Base-by-base conservation (phyloP, 1,140 invertebrate genomes). In the Zophobas morio region DNA sequence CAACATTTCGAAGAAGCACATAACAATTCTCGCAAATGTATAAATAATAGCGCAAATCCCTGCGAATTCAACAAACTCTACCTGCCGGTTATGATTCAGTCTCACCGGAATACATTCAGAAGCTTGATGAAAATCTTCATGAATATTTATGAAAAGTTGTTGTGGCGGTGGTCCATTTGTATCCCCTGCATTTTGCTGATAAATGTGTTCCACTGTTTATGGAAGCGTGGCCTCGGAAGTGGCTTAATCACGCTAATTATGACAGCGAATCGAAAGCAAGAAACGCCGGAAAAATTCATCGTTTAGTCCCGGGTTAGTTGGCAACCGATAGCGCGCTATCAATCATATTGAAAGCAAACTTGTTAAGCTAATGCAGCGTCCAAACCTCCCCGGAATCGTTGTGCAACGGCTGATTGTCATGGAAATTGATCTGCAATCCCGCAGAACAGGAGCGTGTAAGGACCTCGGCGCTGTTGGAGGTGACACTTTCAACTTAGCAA, bases 91-190 rank as follows among this genome's bases (percentile, higher is more conserved):
- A 51, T 51, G 49, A 51, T 51, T 51, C 54, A 1, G 54, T 57
- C 49, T 20, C 49, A 20, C n/a, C 54, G 39, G 39, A 66, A 42
- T 66, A 66, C 60, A 3, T 40, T 42, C 39, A 42, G 60, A 42
- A 66, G 60, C 60, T 42, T 40, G 37, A n/a, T 42, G 37, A 66
- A 60, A 66, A 39, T 66, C 60, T 66, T 66, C 60, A 66, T 66
- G 60, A 66, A 66, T 66, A 66, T 66, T 66, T 66, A 66, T 66
- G 60, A 34, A 66, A 47, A 40, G 8, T 47, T 66, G 60, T 66
- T 66, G 60, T 63, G 57, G 57, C 39, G 57, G 57, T 63, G 49
- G 3, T 46, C 42, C 42, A 8, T 46, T 46, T 46, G 54, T 37
- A 6, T 66, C 60, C 42, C 60, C 60, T 66, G 60, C 60, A 32